Percentiles rank a stretch among this genome's conserved stretches.
These are phyloP conservation scores for Sesamia inferens DNA, from an alignment of 2,888 invertebrate species.

Conservation along the genomic window DNA sequence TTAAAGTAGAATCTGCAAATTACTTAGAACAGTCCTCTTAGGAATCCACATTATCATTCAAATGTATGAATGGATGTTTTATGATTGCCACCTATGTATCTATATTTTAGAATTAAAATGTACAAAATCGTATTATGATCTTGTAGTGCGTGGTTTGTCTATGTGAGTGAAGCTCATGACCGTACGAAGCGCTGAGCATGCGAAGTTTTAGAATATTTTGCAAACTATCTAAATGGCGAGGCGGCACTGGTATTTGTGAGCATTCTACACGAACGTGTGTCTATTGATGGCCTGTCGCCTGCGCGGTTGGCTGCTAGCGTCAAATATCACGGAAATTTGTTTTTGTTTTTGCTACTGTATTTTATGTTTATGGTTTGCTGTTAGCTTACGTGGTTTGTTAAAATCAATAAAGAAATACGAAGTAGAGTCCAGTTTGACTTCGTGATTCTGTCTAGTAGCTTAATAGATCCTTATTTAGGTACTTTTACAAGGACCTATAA, in stretches of 20 bases:
- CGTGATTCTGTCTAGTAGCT: not conserved
- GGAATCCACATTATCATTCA: not conserved
- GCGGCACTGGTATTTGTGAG: slow-evolving; percentile 26
- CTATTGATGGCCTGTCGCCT: slow-evolving; percentile 39
- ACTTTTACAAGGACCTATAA: not conserved
- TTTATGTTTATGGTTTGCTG: not conserved
- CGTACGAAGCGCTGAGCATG: not conserved
- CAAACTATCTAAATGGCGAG: slow-evolving; percentile 18
- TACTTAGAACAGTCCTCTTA: not conserved
- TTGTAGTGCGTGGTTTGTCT: not conserved
- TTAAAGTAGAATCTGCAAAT: not conserved
- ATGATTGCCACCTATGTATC: not conserved
- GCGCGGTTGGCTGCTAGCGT: not conserved
- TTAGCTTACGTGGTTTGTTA: not conserved
- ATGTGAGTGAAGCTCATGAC: not conserved
- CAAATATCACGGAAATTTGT: slow-evolving; percentile 3
- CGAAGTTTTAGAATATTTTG: slow-evolving; percentile 28
- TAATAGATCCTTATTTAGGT: not conserved
- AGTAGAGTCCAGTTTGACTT: not conserved
- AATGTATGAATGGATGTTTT: not conserved
- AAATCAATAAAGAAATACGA: not conserved
- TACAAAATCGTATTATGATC: not conserved
- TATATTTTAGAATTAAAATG: not conserved
- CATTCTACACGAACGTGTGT: slow-evolving; percentile 53
- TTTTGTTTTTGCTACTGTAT: slow-evolving; percentile 9